Conservation (phyloP, 2,797 vertebrate species). For the Rhincodon typus region DNA sequence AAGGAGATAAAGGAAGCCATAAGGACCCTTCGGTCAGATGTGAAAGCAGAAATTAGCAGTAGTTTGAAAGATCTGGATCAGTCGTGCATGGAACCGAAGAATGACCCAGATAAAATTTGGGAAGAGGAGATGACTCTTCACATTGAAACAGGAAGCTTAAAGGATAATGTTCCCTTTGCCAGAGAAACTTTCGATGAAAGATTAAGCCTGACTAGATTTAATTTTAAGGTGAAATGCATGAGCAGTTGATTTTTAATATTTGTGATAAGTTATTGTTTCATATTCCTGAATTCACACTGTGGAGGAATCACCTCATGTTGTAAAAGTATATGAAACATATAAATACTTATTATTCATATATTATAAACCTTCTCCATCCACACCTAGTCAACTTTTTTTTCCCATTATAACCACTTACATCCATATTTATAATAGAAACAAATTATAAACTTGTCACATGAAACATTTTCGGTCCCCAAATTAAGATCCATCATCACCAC, state of each 20-base stretch:
- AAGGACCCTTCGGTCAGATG: slow-evolving; percentile 54
- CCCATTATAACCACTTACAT: neutral
- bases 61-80: slow-evolving; percentile 52
- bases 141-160: slow-evolving; percentile 46
- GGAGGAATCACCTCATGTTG: neutral
- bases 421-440: neutral
- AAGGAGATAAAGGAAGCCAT: slow-evolving; percentile 56
- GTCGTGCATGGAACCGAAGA: slow-evolving; percentile 42
- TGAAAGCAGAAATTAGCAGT: slow-evolving; percentile 57
- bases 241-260: neutral
- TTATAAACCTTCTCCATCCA: neutral
- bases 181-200: slow-evolving; percentile 47
- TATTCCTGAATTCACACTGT: neutral
- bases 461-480: neutral
- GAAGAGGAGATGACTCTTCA: slow-evolving; percentile 44
- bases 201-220: slow-evolving; percentile 48
- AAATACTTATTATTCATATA: neutral
- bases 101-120: slow-evolving; percentile 44
- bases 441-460: neutral
- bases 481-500: neutral
- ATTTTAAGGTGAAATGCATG: slow-evolving; percentile 41
- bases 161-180: slow-evolving; percentile 52
- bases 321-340: neutral
- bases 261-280: neutral
- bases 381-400: neutral